Evolutionary conservation across 2,888 invertebrate genomes (phyloP), one percentile per base, ranked within the genome.

Genomic region (Pollenia angustigena): DNA sequence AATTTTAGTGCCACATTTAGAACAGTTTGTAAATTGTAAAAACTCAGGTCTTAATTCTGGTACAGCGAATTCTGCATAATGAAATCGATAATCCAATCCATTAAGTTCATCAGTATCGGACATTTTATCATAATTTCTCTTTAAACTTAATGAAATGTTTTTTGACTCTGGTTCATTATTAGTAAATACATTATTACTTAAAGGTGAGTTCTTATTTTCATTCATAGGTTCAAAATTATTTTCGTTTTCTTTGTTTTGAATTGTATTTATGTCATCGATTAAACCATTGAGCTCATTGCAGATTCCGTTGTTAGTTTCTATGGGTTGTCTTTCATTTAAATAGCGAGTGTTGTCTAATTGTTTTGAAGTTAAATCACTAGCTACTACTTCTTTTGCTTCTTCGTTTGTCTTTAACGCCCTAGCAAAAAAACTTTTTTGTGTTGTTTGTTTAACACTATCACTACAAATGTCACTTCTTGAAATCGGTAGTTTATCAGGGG

Each of bases 1-100:
- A 90, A 97, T 93, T 60, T 92, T 91, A 90, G 95, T 95, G 7
- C 94, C 94, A 93, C 98, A 98, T 90, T 96, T 95, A 2, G 94
- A 91, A 92, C 98, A 98, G 66, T 89, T 90, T 2, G 90, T 87
- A 64, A 88, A 83, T 9, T 83, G 81, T 10, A 92, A 81, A 4
- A 91, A 87, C 44, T 90, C 89, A 14, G 89, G 78, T 0, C 82
- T 89, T 3, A 91, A 46, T 46, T 90, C 90, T 0, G 92, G 91
- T 7, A 84, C 48, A 0, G 91, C 91, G 48, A 89, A 92, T 81
- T 93, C 93, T 0, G 90, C 92, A 84, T 93, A 93, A 2, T 87
- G 90, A 4, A 79, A 75, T 14, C 83, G 89, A 81, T 91, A 92
- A 44, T 88, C 87, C 2, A 6, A 62, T 50, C 40, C 10, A 14